Evolutionary conservation across 2,888 invertebrate genomes (phyloP), one percentile per base, ranked within the genome.

Genomic region (Tenthredo scrophulariae): DNA sequence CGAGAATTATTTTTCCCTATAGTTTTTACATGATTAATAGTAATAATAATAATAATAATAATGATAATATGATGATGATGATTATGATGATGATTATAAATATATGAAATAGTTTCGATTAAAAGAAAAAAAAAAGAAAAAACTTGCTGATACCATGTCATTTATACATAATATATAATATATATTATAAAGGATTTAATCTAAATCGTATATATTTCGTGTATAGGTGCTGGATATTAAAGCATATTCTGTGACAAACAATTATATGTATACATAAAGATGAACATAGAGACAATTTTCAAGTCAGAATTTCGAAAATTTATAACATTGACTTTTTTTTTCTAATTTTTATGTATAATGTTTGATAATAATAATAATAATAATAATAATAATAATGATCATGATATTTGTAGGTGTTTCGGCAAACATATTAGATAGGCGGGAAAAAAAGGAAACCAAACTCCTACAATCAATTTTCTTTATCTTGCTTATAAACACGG

Each of bases 191-290:
- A 75, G 37, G 22, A 75, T n/a, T 15, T 75, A 26, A n/a, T 46
- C 9, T 74, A 7, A 43, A 43, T 46, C 54, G 26, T 50, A 77
- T 77, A 18, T 67, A 4, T 15, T 29, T 18, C 84, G 74, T 22
- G 22, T 85, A 37, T 84, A 85, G 84, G 77, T 86, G 86, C 85
- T 85, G 67, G 26, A 62, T 62, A 62, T 62, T 62, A 22, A 26
- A 9, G 26, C 7, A 29, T 13, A 26, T 22, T 58, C 4, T 58
- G 22, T 37, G 37, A 33, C n/a, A n/a, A 10, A 10, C 72, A 43
- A 65, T 26, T 26, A 26, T 26, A 46, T 40, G 13, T 26, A 15
- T 26, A 15, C 43, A 46, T 10, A 74, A 74, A 74, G 4, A 43
- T n/a, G 18, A 7, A 58, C 6, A 58, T 54, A 82, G 2, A 46